These are phyloP conservation scores for Muschampia plurimacula DNA, from an alignment of 2,888 invertebrate genomes.

Conservation along the genomic window DNA sequence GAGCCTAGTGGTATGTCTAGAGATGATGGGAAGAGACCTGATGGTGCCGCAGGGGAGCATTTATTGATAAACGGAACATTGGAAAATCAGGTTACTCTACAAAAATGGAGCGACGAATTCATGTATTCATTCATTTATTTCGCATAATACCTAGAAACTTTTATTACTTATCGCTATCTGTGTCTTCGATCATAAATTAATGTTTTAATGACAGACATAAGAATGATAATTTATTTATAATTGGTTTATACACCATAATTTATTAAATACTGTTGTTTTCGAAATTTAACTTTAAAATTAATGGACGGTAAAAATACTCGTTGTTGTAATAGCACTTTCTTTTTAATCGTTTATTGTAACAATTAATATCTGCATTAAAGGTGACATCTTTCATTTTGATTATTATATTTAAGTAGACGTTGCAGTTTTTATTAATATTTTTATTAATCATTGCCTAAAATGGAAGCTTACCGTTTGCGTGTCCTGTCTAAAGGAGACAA, in stretches of 20 bases:
- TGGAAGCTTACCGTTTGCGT: constrained; percentile 23
- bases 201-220: background rate
- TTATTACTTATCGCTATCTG: background rate
- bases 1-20: constrained; percentile 66
- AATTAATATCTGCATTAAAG: constrained; percentile 18
- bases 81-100: constrained; percentile 13
- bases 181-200: background rate
- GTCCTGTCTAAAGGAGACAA: constrained; percentile 21
- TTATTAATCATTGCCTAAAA: constrained; percentile 31
- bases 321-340: constrained; percentile 20
- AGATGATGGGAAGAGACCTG: too few relatives aligned
- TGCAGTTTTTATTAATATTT: constrained; percentile 3
- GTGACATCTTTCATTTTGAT: background rate
- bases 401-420: constrained; percentile 19
- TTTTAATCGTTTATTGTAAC: constrained; percentile 24
- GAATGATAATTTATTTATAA: constrained; percentile 28
- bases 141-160: background rate
- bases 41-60: background rate
- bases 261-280: background rate
- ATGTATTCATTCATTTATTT: background rate
- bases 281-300: constrained; percentile 11
- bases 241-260: background rate
- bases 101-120: background rate
- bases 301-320: constrained; percentile 18
- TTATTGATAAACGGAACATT: constrained; percentile 12